Evolutionary conservation across 1,140 invertebrate species (phyloP).

Genomic region (Drosophila santomea): DNA sequence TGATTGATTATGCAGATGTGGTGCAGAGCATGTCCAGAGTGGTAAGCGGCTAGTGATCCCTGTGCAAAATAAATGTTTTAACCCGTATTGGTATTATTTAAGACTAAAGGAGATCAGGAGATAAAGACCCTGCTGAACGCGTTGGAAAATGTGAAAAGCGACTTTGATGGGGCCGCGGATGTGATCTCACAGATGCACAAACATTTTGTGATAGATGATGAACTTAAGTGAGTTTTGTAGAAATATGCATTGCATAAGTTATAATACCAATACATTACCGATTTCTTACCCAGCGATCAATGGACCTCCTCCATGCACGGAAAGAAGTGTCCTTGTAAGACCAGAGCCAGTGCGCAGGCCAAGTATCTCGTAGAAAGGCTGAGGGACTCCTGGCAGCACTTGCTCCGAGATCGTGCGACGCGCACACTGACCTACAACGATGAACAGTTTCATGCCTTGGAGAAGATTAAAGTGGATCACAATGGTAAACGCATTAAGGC

Average conservation of each 20-base stretch:
- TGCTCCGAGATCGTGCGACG: slow-evolving; percentile 93
- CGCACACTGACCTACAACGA: slow-evolving; percentile 94
- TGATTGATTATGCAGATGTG: slow-evolving; percentile 77
- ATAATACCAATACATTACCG: not conserved
- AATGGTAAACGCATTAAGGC: slow-evolving; percentile 89
- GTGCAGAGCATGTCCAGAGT: slow-evolving; percentile 67
- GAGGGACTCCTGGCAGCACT: slow-evolving; percentile 96
- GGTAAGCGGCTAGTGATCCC: slow-evolving; percentile 22
- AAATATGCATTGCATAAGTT: not conserved
- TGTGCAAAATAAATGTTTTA: no score
- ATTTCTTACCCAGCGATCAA: slow-evolving; percentile 85
- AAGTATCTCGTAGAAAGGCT: slow-evolving; percentile 91
- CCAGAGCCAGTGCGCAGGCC: slow-evolving; percentile 89
- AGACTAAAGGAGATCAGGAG: slow-evolving; percentile 76
- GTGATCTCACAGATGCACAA: slow-evolving; percentile 81
- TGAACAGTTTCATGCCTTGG: slow-evolving; percentile 96
- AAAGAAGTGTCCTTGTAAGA: slow-evolving; percentile 88
- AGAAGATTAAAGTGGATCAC: slow-evolving; percentile 90
- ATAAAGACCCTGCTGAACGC: slow-evolving; percentile 54
- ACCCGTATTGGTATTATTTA: not conserved
- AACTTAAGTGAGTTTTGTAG: slow-evolving; percentile 60
- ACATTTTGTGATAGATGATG: slow-evolving; percentile 77
- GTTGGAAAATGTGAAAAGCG: slow-evolving; percentile 63
- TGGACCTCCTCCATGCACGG: slow-evolving; percentile 90
- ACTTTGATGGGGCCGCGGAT: slow-evolving; percentile 79